phyloP scores from a whole-genome alignment of 2,113 vertebrate genomes.

The Sinocyclocheilus anophthalmus region DNA sequence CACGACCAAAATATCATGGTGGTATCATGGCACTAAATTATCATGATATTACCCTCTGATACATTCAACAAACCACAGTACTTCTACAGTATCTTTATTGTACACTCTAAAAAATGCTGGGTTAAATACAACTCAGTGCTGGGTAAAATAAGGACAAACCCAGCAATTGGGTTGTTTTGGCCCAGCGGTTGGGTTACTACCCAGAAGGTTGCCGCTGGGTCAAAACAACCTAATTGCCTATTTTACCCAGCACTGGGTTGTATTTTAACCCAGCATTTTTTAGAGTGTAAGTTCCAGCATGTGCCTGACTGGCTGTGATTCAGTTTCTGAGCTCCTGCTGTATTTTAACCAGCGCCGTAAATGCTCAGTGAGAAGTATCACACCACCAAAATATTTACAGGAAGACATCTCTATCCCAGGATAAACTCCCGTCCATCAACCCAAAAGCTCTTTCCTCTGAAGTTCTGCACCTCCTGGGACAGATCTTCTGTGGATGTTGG shows the following conservation, averaged over 20 bases:
- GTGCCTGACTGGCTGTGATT: background rate
- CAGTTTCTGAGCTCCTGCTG: constrained; percentile 27
- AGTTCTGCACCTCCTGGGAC: background rate
- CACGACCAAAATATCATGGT: background rate
- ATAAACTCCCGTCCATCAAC: constrained; percentile 31
- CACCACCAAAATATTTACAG: constrained; percentile 1
- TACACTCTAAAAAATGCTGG: background rate
- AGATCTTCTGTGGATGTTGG: background rate
- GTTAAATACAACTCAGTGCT: no score
- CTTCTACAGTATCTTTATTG: background rate
- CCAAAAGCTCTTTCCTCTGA: constrained; percentile 8
- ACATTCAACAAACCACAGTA: background rate
- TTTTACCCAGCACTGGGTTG: no score
- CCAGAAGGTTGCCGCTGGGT: no score
- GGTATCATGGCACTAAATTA: background rate
- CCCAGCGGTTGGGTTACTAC: no score
- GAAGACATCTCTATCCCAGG: constrained; percentile 1
- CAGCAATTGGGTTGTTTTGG: no score
- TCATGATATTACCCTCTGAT: background rate
- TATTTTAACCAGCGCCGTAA: background rate
- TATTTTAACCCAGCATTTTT: no score
- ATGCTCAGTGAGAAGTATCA: background rate
- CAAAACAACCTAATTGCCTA: no score
- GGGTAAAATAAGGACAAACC: no score
- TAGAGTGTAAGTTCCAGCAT: background rate